Conservation (phyloP, 2,113 vertebrate species). For the Delphinapterus leucas region DNA sequence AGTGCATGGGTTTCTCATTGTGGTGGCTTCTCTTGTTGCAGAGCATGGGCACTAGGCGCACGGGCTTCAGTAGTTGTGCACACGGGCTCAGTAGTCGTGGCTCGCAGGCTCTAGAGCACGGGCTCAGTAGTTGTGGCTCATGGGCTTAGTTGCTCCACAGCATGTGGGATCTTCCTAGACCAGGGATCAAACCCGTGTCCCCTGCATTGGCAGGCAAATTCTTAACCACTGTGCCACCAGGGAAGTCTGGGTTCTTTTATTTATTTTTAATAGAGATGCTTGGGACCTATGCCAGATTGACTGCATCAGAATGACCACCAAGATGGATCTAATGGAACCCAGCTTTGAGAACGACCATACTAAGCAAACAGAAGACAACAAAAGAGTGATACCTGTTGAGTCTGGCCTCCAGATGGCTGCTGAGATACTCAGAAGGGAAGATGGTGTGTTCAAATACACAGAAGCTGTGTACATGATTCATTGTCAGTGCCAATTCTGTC, state of each 20-base stretch:
- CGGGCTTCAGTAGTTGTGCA: too few species aligned
- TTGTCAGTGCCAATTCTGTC: constrained; percentile 88
- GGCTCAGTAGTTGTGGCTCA: too few species aligned
- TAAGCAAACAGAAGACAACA: background rate
- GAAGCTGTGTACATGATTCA: constrained; percentile 85
- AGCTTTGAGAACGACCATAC: background rate
- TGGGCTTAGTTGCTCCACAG: too few species aligned
- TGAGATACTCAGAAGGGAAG: constrained; percentile 90
- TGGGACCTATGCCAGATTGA: background rate
- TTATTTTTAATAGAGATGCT: background rate
- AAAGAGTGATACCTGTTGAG: constrained; percentile 85
- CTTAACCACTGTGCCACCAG: too few species aligned
- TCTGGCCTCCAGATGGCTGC: constrained; percentile 88
- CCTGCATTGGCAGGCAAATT: too few species aligned
- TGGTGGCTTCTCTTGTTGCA: too few species aligned
- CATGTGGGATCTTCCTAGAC: too few species aligned
- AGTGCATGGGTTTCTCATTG: too few species aligned
- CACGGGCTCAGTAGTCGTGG: too few species aligned
- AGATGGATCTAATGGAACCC: background rate
- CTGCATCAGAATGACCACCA: background rate
- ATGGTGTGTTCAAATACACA: constrained; percentile 88
- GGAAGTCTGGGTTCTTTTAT: background rate
- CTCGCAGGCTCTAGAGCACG: too few species aligned
- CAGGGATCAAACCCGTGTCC: too few species aligned
- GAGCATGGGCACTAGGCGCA: too few species aligned